These are phyloP conservation scores for Centropus bengalensis DNA, from an alignment of 2,113 vertebrate species.

Conservation along the genomic window DNA sequence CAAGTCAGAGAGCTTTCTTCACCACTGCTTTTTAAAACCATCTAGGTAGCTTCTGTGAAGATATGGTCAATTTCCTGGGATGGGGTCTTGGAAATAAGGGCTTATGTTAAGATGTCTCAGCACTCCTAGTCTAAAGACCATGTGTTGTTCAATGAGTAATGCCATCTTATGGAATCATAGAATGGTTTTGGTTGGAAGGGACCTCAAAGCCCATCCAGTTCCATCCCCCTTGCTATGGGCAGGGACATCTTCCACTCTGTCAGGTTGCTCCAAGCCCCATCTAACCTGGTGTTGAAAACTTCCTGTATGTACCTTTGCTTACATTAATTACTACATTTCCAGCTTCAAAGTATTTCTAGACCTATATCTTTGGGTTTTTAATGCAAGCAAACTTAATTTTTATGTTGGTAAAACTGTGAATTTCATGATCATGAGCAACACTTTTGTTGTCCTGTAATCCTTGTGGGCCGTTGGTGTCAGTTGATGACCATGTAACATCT, in stretches of 20 bases:
- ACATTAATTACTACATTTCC: background rate
- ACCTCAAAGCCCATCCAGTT: no score
- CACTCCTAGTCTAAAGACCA: background rate
- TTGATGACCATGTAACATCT: background rate
- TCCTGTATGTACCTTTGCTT: background rate
- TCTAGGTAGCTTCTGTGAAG: background rate
- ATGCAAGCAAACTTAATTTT: background rate
- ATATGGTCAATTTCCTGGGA: background rate
- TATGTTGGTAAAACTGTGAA: background rate
- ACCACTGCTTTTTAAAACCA: background rate
- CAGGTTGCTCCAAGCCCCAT: no score
- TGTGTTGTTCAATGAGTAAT: background rate
- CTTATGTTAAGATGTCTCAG: background rate
- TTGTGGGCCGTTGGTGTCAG: background rate
- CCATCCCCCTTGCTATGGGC: no score
- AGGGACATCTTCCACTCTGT: no score
- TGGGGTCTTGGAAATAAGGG: background rate
- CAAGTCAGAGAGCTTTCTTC: background rate
- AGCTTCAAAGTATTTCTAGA: background rate
- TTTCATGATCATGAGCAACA: background rate
- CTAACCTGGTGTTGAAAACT: no score
- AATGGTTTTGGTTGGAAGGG: no score
- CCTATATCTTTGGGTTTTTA: background rate
- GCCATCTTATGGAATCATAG: no score
- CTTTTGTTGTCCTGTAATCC: background rate